A percentile compares a stretch with the other conserved stretches of the same genome.
phyloP scores from a whole-genome alignment of 1,140 invertebrate genomes.

The Apolygus lucorum region DNA sequence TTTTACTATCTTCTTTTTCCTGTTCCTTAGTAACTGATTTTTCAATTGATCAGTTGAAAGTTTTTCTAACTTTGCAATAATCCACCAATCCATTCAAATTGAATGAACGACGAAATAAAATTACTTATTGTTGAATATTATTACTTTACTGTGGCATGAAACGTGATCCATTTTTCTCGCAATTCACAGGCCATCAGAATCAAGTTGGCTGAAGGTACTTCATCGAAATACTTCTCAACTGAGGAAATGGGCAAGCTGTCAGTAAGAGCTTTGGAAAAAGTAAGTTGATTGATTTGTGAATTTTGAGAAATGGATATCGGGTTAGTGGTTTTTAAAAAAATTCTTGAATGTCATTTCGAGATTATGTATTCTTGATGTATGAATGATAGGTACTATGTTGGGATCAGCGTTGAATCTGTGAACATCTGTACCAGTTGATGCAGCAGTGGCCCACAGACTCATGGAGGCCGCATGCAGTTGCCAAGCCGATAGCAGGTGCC shows the following conservation, averaged over 20 bases:
- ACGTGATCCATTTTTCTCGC: background rate
- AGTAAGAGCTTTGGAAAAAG: slow-evolving; percentile 10
- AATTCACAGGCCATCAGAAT: slow-evolving; percentile 16
- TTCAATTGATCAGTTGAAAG: background rate
- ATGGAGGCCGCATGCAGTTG: too few relatives aligned
- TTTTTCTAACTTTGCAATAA: background rate
- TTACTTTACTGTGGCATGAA: background rate
- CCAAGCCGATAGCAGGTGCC: too few relatives aligned
- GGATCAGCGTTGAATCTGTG: too few relatives aligned
- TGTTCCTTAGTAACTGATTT: background rate
- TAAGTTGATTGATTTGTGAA: background rate
- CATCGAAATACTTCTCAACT: background rate
- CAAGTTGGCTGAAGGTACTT: slow-evolving; percentile 13
- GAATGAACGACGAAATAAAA: background rate
- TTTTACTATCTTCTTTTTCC: background rate
- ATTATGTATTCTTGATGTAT: background rate
- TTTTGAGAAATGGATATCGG: background rate
- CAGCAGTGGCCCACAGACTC: too few relatives aligned
- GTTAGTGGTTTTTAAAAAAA: background rate
- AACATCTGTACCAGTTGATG: too few relatives aligned
- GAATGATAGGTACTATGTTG: background rate
- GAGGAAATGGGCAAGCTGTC: background rate
- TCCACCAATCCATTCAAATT: background rate
- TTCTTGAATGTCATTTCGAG: background rate
- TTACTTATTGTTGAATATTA: background rate